These are phyloP conservation scores for Xyrauchen texanus DNA, from an alignment of 2,113 vertebrate genomes.

Conservation along the genomic window DNA sequence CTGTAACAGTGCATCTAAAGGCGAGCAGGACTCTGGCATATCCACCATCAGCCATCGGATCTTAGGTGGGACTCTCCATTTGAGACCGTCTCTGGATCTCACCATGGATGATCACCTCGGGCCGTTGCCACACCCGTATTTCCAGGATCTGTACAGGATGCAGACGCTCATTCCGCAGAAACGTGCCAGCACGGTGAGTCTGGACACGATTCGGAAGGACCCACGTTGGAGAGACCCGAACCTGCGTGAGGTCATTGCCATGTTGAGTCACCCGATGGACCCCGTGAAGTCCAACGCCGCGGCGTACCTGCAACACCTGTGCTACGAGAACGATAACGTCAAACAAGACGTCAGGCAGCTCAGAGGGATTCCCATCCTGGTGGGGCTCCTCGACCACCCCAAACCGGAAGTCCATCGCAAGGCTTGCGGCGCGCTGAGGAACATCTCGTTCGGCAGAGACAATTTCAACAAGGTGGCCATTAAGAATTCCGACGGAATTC, in stretches of 20 bases:
- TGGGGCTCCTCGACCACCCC: slow-evolving; percentile 88
- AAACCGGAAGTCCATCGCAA: slow-evolving; percentile 91
- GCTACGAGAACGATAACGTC: slow-evolving; percentile 92
- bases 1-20: slow-evolving; percentile 59
- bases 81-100: slow-evolving; percentile 75
- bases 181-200: slow-evolving; percentile 89
- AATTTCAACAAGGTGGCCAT: slow-evolving; percentile 95
- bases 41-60: slow-evolving; percentile 63
- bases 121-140: slow-evolving; percentile 82
- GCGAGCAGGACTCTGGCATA: slow-evolving; percentile 55
- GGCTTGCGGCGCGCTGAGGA: slow-evolving; percentile 91
- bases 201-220: slow-evolving; percentile 91
- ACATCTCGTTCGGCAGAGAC: slow-evolving; percentile 93
- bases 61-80: slow-evolving; percentile 70
- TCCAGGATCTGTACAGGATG: slow-evolving; percentile 82
- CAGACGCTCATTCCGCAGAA: slow-evolving; percentile 89
- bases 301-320: slow-evolving; percentile 95
- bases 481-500: slow-evolving; percentile 92
- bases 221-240: slow-evolving; percentile 94
- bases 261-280: slow-evolving; percentile 94
- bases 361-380: slow-evolving; percentile 87
- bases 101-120: slow-evolving; percentile 79
- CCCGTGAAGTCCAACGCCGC: slow-evolving; percentile 95
- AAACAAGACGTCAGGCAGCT: slow-evolving; percentile 93
- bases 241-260: slow-evolving; percentile 90